Evolutionary conservation across 2,113 vertebrate genomes (phyloP), one percentile per base, ranked within the genome.

Genomic region (Phocoena phocoena): DNA sequence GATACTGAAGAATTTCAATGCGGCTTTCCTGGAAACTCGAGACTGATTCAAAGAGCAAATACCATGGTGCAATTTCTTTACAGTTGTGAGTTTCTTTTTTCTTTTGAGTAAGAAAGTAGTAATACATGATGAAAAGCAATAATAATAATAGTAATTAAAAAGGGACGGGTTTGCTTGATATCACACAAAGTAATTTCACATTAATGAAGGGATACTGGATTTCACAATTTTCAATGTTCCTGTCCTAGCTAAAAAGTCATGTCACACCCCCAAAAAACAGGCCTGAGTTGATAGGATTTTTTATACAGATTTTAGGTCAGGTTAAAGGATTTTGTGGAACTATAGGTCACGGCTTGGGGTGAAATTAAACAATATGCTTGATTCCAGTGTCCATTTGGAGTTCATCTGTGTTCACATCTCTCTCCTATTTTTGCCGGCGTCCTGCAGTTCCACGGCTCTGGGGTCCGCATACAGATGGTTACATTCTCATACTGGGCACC

Each of bases 401-500:
- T 20, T 84, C 50, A 62, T 41, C 55, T 33, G 4, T 55, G 44
- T 60, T 85, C 58, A 8, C 31, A 23, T 68, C 55, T 63, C 33
- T 38, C 85, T 50, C 25, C 36, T 38, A 1, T 70, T 90, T 93
- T 79, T 88, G 81, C 93, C 58, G 1, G 53, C 53, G n/a, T 36
- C 53, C n/a, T 81, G 77, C 77, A 62, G 18, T 20, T 62, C 58
- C 55, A 28, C 14, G 26, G 47, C 41, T 86, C 41, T 63, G 8
- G 4, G n/a, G 33, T 26, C 3, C 50, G 1, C 31, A 12, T 38
- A 60, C 91, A 96, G 83, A 94, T 70, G 77, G 88, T 80, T 90
- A 91, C 97, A 98, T 97, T 96, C 97, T 97, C 96, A 92, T 90
- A 90, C 87, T 93, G 80, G 84, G 50, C 80, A 93, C 95, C 87